Evolutionary conservation across 2,113 vertebrate genomes (phyloP), one percentile per base, ranked within the genome.

Genomic region (Pseudorhombus dupliciocellatus): DNA sequence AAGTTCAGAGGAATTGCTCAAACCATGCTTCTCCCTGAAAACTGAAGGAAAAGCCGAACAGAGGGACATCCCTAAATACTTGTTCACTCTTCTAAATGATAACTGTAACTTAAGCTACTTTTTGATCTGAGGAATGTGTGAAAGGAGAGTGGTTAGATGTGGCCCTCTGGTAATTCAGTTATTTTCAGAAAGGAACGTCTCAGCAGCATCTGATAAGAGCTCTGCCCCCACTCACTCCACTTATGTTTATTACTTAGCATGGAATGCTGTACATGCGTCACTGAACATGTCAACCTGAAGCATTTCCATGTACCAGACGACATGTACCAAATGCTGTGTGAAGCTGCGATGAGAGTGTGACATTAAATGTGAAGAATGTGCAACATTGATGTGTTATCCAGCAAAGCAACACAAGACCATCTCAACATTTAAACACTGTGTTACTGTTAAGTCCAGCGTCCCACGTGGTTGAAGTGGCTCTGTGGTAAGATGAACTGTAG

Each of bases 351-450:
- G 28, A 25, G 8, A 56, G 30, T 26, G 57, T 52, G 14, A 58
- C 25, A 54, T 34, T 59, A 50, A 72, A 66, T 71, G 30, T 22
- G 37, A 65, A 73, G 79, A 75, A 75, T 75, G 77, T 56, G 51
- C 25, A 73, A 74, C 54, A 34, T 52, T 25, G 37, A 46, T 34
- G n/a, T 54, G 22, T 61, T 59, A 70, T 18, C 25, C 21, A 28
- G 31, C 12, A 52, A 40, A 46, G 5, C 21, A 57, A 20, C 52
- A 66, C 62, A 66, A 20, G 22, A 8, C 51, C 9, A 15, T 61
- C 7, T 66, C 22, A 57, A 5, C 63, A 28, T 50, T 4, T 14
- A 51, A 30, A 44, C 20, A 58, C 51, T 42, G 11, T 48, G n/a
- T 61, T 37, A 6, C 37, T 53, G 68, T 46, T 52, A n/a, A n/a